Evolutionary conservation across 2,113 vertebrate species (phyloP).

Genomic region (Tragelaphus strepsiceros): DNA sequence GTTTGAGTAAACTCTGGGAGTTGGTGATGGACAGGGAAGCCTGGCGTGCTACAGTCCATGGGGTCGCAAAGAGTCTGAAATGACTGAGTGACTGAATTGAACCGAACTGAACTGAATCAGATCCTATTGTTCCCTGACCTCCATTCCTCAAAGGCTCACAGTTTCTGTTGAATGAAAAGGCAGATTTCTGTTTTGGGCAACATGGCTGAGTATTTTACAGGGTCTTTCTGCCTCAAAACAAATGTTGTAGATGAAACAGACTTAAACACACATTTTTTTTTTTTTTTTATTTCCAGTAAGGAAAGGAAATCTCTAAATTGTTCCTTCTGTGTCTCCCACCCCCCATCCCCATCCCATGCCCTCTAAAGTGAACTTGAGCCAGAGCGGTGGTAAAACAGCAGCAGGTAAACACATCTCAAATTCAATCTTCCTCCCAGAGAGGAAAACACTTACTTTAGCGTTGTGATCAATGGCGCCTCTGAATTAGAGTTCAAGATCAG

Average conservation of each 20-base stretch:
- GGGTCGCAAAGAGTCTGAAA: fast-evolving
- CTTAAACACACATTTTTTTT: neutral
- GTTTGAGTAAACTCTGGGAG: neutral
- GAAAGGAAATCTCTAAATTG: neutral
- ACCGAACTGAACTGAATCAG: neutral
- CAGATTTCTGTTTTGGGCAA: neutral
- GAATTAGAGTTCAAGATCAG: neutral
- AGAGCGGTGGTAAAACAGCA: neutral
- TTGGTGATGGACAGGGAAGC: neutral
- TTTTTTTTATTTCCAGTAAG: neutral
- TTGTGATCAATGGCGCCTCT: neutral
- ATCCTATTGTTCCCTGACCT: neutral
- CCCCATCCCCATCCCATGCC: neutral
- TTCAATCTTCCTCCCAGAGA: neutral
- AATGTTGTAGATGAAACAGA: neutral
- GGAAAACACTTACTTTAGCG: neutral
- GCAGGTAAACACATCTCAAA: neutral
- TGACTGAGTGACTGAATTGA: neutral
- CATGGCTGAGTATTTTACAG: neutral
- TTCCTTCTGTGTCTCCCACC: neutral
- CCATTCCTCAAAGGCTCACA: neutral
- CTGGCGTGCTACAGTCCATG: neutral
- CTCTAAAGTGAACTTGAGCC: neutral
- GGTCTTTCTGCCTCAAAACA: neutral
- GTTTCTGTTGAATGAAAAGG: neutral